These are phyloP conservation scores for Polydrusus pterygomalis DNA, from an alignment of 2,888 invertebrate genomes.

Conservation along the genomic window DNA sequence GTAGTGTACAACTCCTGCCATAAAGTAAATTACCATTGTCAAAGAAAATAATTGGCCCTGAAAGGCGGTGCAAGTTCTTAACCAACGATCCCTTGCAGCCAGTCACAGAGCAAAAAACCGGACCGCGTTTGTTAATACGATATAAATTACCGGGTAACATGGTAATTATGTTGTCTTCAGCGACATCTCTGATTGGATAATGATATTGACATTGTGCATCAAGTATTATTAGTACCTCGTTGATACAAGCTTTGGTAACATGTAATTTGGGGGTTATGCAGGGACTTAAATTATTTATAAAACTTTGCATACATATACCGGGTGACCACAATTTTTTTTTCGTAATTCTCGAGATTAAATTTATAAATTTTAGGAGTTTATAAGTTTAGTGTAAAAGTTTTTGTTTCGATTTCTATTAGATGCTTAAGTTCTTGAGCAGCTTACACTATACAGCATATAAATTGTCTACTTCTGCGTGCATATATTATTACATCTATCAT, in stretches of 20 bases:
- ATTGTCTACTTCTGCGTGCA: too few relatives aligned
- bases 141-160: constrained; percentile 70
- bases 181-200: constrained; percentile 73
- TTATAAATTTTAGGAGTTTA: too few relatives aligned
- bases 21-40: constrained; percentile 33
- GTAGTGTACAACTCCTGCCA: constrained; percentile 16
- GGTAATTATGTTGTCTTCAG: constrained; percentile 71
- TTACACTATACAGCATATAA: too few relatives aligned
- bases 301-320: background rate
- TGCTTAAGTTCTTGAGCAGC: too few relatives aligned
- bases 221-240: constrained; percentile 70
- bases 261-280: constrained; percentile 63
- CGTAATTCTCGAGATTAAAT: too few relatives aligned
- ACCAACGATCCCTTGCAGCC: constrained; percentile 14
- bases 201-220: constrained; percentile 72
- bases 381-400: too few relatives aligned
- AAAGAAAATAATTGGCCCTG: constrained; percentile 38
- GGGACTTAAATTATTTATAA: background rate
- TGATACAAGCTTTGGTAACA: constrained; percentile 64
- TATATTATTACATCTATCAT: too few relatives aligned
- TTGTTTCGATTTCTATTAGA: too few relatives aligned
- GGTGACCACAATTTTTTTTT: background rate
- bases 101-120: constrained; percentile 34
- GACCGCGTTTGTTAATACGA: constrained; percentile 67
- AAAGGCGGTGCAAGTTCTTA: constrained; percentile 32